Percentiles rank a stretch among this genome's conserved stretches.
These are phyloP conservation scores for Labeo calbasu DNA, from an alignment of 2,797 vertebrate species.

Conservation along the genomic window DNA sequence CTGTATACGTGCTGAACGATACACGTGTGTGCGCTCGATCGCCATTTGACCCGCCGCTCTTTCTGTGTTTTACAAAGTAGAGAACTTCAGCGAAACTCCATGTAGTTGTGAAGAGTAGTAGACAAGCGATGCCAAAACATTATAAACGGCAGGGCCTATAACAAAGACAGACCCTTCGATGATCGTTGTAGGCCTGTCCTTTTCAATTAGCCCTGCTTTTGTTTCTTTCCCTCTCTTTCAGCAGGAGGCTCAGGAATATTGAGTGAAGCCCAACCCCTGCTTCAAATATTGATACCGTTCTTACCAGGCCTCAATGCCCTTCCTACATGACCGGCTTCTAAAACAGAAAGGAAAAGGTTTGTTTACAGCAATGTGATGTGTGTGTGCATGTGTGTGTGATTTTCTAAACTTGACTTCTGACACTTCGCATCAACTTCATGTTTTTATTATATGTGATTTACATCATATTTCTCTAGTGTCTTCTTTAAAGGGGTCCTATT, in stretches of 20 bases:
- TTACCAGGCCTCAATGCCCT: conserved; percentile 52
- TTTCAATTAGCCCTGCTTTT: conserved; percentile 73
- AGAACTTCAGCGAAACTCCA: conserved; percentile 2
- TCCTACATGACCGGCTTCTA: conserved; percentile 44
- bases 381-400: not conserved
- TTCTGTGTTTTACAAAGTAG: conserved; percentile 19
- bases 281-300: conserved; percentile 76
- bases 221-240: conserved; percentile 59
- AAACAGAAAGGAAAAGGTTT: conserved; percentile 34
- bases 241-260: conserved; percentile 40
- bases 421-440: conserved; percentile 10
- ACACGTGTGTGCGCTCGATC: not conserved
- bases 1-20: not conserved
- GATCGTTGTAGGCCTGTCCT: conserved; percentile 74
- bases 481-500: no score
- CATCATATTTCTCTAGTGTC: conserved; percentile 58
- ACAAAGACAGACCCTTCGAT: conserved; percentile 39
- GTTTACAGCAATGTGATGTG: conserved; percentile 11
- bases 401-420: conserved; percentile 17
- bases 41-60: conserved; percentile 11
- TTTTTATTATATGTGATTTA: conserved; percentile 30
- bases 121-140: conserved; percentile 36
- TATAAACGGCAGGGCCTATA: conserved; percentile 4
- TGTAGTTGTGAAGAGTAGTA: conserved; percentile 26
- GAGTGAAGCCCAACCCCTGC: conserved; percentile 41